phyloP scores from a whole-genome alignment of 2,113 vertebrate species.

The Alosa alosa region DNA sequence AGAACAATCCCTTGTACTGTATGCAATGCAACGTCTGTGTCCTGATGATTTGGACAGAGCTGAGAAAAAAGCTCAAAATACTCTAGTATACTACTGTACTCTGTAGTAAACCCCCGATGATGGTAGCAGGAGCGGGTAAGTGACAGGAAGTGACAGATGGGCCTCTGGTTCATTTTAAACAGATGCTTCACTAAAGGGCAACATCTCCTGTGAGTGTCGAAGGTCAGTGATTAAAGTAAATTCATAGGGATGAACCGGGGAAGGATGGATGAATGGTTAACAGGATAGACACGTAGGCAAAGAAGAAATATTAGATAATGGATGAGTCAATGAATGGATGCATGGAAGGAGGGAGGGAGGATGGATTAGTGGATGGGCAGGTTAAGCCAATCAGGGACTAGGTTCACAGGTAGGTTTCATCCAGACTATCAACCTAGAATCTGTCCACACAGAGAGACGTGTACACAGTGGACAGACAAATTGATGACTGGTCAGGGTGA shows the following conservation, averaged over 20 bases:
- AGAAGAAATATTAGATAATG: background rate
- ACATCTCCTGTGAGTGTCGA: background rate
- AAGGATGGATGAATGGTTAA: background rate
- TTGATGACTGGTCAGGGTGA: background rate
- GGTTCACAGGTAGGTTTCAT: background rate
- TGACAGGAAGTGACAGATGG: background rate
- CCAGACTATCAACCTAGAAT: too few relatives aligned
- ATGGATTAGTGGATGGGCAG: background rate
- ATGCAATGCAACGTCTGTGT: background rate
- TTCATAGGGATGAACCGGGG: background rate
- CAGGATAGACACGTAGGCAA: background rate
- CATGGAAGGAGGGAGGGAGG: background rate
- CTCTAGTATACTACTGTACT: background rate
- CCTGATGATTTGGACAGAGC: background rate
- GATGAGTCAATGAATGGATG: background rate
- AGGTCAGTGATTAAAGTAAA: background rate
- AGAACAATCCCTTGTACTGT: background rate
- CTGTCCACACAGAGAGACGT: too few relatives aligned
- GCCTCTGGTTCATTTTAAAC: background rate
- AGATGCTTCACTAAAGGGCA: background rate
- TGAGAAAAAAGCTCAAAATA: background rate
- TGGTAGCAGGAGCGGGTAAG: background rate
- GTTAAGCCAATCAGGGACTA: background rate
- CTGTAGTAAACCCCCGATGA: background rate
- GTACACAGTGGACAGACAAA: background rate